phyloP scores from a whole-genome alignment of 2,888 invertebrate genomes.

The Pheosia tremula region DNA sequence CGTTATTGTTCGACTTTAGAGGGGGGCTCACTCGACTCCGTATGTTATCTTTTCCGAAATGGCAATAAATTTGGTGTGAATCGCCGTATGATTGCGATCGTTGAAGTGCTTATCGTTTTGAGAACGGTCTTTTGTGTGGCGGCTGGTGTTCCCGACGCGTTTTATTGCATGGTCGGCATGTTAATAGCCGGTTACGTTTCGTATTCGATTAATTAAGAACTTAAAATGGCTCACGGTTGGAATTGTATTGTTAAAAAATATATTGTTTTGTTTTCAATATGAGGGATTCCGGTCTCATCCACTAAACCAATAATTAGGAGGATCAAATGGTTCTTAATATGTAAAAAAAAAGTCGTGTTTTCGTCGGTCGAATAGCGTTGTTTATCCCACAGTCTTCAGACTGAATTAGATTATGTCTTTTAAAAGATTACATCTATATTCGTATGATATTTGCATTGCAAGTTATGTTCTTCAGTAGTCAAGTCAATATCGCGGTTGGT shows the following conservation, averaged over 20 bases:
- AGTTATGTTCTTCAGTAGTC: neutral
- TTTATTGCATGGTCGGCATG: slow-evolving; percentile 30
- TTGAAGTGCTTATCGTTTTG: slow-evolving; percentile 53
- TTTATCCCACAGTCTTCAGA: neutral
- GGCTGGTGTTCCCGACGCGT: slow-evolving; percentile 30
- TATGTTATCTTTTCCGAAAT: slow-evolving; percentile 55
- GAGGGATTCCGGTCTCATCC: too few relatives aligned
- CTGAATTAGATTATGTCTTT: too few relatives aligned
- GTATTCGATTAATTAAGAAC: slow-evolving; percentile 39
- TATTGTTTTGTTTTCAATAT: slow-evolving; percentile 1
- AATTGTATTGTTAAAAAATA: neutral
- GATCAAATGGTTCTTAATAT: too few relatives aligned
- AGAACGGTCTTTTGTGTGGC: slow-evolving; percentile 45
- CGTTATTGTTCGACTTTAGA: slow-evolving; percentile 51
- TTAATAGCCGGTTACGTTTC: slow-evolving; percentile 34
- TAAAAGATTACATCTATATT: too few relatives aligned
- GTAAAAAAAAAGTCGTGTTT: too few relatives aligned
- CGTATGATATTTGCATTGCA: neutral
- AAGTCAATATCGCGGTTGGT: neutral
- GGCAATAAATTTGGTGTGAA: slow-evolving; percentile 66
- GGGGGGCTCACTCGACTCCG: slow-evolving; percentile 44
- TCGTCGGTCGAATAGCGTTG: neutral
- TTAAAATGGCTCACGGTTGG: slow-evolving; percentile 13
- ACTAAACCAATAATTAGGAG: too few relatives aligned
- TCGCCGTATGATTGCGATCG: slow-evolving; percentile 59